These are phyloP conservation scores for Mesopsocus fuscifrons DNA, from an alignment of 2,888 invertebrate genomes.

Conservation along the genomic window DNA sequence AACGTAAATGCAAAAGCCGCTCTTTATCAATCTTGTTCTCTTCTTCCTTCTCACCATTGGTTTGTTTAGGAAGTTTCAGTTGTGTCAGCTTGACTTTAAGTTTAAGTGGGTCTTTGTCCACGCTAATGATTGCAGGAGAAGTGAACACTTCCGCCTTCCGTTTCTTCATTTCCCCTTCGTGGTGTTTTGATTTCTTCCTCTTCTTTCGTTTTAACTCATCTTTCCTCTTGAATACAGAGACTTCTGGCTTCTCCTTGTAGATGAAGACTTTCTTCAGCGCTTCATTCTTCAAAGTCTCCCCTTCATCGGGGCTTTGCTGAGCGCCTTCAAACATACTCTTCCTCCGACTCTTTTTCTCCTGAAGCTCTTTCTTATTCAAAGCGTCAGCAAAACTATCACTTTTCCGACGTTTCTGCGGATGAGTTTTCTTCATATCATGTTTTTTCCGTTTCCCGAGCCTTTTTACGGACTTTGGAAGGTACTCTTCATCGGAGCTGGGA, in stretches of 20 bases:
- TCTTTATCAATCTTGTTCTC: conserved; percentile 5
- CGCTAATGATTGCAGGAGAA: neutral
- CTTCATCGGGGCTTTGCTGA: neutral
- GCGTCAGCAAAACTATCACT: neutral
- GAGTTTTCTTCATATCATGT: neutral
- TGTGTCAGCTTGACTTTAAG: conserved; percentile 5
- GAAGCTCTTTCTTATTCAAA: neutral
- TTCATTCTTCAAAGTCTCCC: neutral
- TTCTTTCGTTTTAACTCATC: conserved; percentile 1
- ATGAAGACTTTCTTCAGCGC: conserved; percentile 6
- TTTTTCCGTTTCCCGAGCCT: conserved; percentile 1
- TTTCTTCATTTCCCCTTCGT: conserved; percentile 4
- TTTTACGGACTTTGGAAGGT: neutral
- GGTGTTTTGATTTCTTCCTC: conserved; percentile 6
- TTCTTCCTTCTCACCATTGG: neutral
- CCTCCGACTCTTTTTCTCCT: neutral
- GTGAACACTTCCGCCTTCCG: neutral
- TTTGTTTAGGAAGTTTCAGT: neutral
- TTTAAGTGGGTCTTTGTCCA: conserved; percentile 2
- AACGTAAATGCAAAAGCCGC: neutral
- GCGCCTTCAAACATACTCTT: neutral
- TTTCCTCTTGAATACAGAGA: neutral
- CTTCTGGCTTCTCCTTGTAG: conserved; percentile 5
- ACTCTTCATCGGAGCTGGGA: neutral
- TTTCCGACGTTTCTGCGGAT: neutral